Evolutionary conservation across 2,888 invertebrate genomes (phyloP).

Genomic region (Chrysomela aeneicollis): DNA sequence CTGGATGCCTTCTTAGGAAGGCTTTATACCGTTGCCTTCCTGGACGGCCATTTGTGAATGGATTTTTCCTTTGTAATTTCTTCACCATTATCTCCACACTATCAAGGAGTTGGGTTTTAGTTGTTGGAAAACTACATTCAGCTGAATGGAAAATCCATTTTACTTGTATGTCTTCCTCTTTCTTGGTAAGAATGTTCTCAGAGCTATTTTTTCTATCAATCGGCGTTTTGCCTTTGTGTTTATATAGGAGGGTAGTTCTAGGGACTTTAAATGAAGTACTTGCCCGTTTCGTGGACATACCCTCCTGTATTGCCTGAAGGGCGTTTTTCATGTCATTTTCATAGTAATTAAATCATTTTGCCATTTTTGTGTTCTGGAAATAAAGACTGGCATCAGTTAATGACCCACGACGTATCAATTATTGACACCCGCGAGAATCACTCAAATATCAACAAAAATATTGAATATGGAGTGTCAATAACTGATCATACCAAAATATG

Average conservation of each 20-base stretch:
- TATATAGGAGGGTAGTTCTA: constrained; percentile 2
- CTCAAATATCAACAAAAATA: neutral
- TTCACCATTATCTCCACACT: constrained; percentile 15
- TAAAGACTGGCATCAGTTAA: neutral
- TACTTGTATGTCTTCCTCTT: constrained; percentile 10
- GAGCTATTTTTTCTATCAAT: constrained; percentile 15
- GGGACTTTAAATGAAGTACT: neutral
- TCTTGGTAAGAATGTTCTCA: constrained; percentile 2
- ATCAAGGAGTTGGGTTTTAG: constrained; percentile 16
- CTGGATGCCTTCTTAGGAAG: neutral
- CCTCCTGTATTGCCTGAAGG: constrained; percentile 5
- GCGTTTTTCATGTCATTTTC: neutral
- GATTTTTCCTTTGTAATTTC: neutral
- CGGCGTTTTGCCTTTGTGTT: neutral
- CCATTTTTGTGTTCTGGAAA: neutral
- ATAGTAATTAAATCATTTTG: neutral
- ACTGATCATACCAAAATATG: neutral
- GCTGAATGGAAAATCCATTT: constrained; percentile 15
- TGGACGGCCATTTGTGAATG: neutral
- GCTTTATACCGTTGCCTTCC: neutral
- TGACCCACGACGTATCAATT: neutral
- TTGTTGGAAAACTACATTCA: constrained; percentile 7
- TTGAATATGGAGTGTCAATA: neutral
- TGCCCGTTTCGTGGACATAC: neutral
- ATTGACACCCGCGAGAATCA: neutral